phyloP scores from a whole-genome alignment of 2,113 vertebrate species.

The Tyrannus savana region DNA sequence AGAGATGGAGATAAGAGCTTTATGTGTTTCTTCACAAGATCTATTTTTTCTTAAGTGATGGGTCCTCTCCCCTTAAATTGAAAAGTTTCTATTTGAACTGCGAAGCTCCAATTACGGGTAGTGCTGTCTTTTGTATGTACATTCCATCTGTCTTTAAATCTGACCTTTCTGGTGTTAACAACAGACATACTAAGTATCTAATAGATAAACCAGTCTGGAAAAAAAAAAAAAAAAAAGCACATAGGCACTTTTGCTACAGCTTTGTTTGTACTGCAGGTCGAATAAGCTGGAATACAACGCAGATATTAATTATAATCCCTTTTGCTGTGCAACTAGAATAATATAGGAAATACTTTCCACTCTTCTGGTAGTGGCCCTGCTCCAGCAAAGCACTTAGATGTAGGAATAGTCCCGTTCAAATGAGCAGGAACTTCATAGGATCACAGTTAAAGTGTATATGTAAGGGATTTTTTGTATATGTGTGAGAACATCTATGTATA shows the following conservation, averaged over 20 bases:
- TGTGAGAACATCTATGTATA: background rate
- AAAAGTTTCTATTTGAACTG: background rate
- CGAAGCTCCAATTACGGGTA: background rate
- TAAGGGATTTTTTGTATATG: background rate
- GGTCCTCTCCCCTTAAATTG: background rate
- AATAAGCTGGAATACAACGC: background rate
- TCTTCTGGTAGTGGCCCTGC: background rate
- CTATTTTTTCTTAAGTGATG: background rate
- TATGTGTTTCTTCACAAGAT: background rate
- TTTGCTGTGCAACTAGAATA: conserved; percentile 4
- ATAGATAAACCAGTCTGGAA: background rate
- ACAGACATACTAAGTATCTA: background rate
- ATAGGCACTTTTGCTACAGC: background rate
- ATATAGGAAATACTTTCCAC: background rate
- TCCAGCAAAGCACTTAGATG: background rate
- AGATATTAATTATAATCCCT: background rate
- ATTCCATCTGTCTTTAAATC: background rate
- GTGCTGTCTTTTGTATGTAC: background rate
- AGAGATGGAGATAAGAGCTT: background rate
- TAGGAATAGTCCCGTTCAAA: background rate
- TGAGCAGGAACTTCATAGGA: background rate
- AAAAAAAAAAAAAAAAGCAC: background rate
- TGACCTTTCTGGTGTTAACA: background rate
- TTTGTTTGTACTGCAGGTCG: background rate
- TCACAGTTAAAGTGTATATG: background rate